Evolutionary conservation across 2,113 vertebrate genomes (phyloP).

Genomic region (Hiodon alosoides): DNA sequence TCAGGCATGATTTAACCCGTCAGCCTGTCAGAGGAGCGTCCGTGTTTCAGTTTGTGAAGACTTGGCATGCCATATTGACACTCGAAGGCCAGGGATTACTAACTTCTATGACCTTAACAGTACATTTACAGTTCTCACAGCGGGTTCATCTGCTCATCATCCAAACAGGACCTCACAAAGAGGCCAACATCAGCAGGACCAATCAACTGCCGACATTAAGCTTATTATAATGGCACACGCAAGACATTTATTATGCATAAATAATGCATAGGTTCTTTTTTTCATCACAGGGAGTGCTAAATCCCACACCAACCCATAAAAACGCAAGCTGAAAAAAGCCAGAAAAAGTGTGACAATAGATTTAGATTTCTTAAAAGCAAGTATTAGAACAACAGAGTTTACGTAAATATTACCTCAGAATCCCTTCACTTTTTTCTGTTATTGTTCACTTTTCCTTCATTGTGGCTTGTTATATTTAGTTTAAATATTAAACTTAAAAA

Average conservation of each 20-base stretch:
- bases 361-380: too few species aligned
- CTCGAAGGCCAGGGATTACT: background rate
- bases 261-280: conserved; percentile 15
- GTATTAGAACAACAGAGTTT: too few species aligned
- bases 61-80: background rate
- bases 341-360: background rate
- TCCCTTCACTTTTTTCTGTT: too few species aligned
- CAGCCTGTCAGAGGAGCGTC: too few species aligned
- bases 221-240: background rate
- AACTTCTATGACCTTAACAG: background rate
- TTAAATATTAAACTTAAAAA: too few species aligned
- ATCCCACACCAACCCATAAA: background rate
- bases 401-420: too few species aligned
- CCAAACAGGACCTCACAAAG: too few species aligned
- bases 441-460: too few species aligned
- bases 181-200: background rate
- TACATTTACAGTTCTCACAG: background rate
- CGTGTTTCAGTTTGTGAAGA: too few species aligned
- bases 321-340: background rate
- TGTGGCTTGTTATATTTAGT: too few species aligned
- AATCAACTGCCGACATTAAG: background rate
- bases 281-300: background rate
- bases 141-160: background rate
- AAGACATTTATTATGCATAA: background rate
- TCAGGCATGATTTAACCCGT: too few species aligned